Evolutionary conservation across 2,888 invertebrate species (phyloP), one percentile per base, ranked within the genome.

Genomic region (Ochropleura plecta): DNA sequence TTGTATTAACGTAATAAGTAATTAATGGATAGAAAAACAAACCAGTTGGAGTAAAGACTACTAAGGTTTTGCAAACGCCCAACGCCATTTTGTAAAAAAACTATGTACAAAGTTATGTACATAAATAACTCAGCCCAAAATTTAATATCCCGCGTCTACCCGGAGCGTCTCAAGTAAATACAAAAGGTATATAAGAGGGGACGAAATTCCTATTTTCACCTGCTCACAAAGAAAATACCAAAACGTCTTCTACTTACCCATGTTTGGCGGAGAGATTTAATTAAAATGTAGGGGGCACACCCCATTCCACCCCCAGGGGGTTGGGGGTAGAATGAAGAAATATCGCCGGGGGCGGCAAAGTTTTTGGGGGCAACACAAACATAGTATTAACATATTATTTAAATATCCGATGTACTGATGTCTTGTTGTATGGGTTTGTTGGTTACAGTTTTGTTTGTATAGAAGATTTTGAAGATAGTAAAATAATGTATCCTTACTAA

Each of bases 361-460:
- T 94, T 95, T 94, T 95, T 94, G 94, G 95, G 93, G 93, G 90
- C 89, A 92, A 90, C 86, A 91, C 94, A 94, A 95, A 95, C 94
- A 95, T 91, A 91, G 93, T 94, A 95, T 95, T 95, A 94, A 93
- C 95, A 96, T 96, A 95, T 94, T 95, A 95, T 95, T 95, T 95
- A 95, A 95, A 96, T 95, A 92, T 92, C 87, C 75, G 72, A 70
- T 76, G 78, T 75, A 78, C 53, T 75, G 76, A 85, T 66, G 73
- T 76, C 76, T 76, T 76, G 71, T 77, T 74, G 57, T 68, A 40
- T 42, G 49, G 30, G 44, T 69, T 30, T 3, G 5, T 44, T 18
- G n/a, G 44, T 40, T 18, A 60, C 46, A 20, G 55, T 62, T 79
- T 67, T 9, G 53, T 55, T 12, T 8, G 5, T 9, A 63, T 76